Evolutionary conservation across 1,140 invertebrate species (phyloP), one percentile per base, ranked within the genome.

Genomic region (Drosophila kikkawai): DNA sequence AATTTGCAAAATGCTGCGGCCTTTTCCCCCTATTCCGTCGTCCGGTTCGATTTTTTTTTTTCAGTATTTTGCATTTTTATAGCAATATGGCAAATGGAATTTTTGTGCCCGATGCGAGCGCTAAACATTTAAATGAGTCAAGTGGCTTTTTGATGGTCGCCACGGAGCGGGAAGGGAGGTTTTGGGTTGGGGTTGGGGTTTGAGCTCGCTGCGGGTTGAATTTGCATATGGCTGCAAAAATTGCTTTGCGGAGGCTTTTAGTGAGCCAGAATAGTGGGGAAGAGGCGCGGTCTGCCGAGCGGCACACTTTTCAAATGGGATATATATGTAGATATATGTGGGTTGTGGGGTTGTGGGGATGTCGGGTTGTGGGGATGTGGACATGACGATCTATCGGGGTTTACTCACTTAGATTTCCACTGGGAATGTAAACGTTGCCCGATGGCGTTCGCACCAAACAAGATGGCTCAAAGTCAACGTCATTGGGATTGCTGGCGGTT

Each of bases 391-490:
- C 51, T 39, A 61, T 45, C n/a, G 34, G 55, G 26, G 37, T 47
- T 65, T 91, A 94, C 93, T 94, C 91, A 94, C 94, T 94, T 91
- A 94, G 84, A 91, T 94, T 94, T 96, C 96, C 96, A 94, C 96
- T 96, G 93, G 97, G 97, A 95, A 98, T 97, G 94, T 98, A 98
- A 92, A 98, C 97, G 94, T 97, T 98, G 91, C 97, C 97, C 73
- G 97, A 97, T 78, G 97, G 96, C 61, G 97, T 98, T 93, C 97
- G 95, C 82, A 98, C 97, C 83, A 98, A 95, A 93, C 97, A 98
- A 91, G 97, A 97, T 78, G 97, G 97, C 93, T 98, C 97, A 93
- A 98, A 97, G 93, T 98, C 97, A 80, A 94, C 95, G 93, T 97
- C 96, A 86, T 96, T 95, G 91, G 96, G 95, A 93, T 95, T 96